Base-by-base conservation (phyloP, 2,888 invertebrate species). In the Harpalus rufipes region DNA sequence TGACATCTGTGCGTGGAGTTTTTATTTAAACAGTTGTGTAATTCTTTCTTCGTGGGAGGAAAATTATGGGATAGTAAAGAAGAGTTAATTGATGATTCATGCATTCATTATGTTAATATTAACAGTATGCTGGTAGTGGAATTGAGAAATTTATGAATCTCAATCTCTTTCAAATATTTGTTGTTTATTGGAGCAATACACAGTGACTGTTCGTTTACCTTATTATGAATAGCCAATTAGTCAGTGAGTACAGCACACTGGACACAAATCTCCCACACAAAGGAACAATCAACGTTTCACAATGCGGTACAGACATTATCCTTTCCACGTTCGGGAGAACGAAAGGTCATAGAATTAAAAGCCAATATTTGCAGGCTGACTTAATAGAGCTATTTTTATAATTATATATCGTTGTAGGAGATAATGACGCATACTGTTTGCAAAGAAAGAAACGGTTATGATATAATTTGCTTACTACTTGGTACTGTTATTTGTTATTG, bases 1-100 rank as follows among this genome's bases (percentile, higher is more conserved):
- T 68, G 18, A 74, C 72, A 74, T 74, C 72, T 74, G 72, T 41
- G 16, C 8, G 41, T 74, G 68, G 10, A 59, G 59, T 16, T 59
- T 59, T 59, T 59, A 18, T 63, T 63, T 63, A 12, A 63, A 21
- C 12, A 5, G 63, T 63, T 63, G 63, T 63, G 63, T 63, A 63
- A 63, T 63, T 63, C 63, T 7, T 63, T 7, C 63, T 63, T 63
- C 63, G 63, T 63, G 63, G 63, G 25, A 21, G 63, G 63, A 63
- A 51, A 10, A 10, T n/a, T 12, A 51, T 51, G 44, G 44, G 44
- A 51, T 51, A 51, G 44, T 51, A 51, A 51, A 51, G 8, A 51
- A 12, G 32, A 32, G 10, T 51, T 51, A 51, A 51, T 51, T 51
- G 44, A 51, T 51, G 44, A 51, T 44, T 44, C 44, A 44, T 8